Conservation (phyloP, 2,113 vertebrate genomes). For the Pangasianodon gigas region DNA sequence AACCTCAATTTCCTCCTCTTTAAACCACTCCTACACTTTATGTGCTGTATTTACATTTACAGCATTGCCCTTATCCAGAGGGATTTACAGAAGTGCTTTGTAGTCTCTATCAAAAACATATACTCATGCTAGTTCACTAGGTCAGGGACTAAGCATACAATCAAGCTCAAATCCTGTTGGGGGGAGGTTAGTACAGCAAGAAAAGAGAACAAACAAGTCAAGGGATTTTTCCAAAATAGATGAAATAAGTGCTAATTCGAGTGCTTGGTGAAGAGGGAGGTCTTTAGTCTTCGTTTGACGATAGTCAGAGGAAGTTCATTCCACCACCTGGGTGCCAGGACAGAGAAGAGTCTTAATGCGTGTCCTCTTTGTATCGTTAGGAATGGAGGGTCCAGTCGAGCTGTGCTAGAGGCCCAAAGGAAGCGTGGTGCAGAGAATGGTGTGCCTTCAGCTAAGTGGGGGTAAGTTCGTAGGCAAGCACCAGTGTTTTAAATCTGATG, state of each 20-base stretch:
- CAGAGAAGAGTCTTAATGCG: background rate
- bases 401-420: background rate
- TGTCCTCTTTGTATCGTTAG: background rate
- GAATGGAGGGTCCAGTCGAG: background rate
- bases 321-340: background rate
- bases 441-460: background rate
- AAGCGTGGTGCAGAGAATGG: background rate
- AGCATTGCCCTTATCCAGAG: background rate
- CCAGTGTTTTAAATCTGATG: background rate
- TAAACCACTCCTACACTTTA: background rate
- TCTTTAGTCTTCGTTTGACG: background rate
- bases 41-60: background rate
- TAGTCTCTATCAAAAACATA: background rate
- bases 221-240: background rate
- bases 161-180: background rate
- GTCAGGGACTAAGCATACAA: background rate
- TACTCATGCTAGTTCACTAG: background rate
- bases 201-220: background rate
- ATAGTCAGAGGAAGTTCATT: background rate
- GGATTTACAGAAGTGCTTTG: background rate
- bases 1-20: background rate
- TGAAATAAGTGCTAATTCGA: background rate
- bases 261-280: background rate
- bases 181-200: background rate
- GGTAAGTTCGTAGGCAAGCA: background rate